These are phyloP conservation scores for Morus bassanus DNA, from an alignment of 2,797 vertebrate genomes.

Conservation along the genomic window DNA sequence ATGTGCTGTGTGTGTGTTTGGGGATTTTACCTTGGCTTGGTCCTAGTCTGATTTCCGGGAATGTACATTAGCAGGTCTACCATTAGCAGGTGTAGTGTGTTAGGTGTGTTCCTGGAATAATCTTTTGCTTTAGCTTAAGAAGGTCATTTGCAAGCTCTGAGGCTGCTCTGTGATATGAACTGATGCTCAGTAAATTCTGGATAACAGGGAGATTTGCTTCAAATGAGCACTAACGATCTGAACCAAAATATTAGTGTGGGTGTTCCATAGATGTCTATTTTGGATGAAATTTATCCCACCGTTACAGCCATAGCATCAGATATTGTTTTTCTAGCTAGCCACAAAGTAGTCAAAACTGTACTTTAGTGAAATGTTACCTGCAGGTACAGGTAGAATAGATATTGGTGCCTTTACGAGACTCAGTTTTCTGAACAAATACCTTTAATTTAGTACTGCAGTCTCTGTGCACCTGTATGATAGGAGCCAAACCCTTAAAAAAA, in stretches of 20 bases:
- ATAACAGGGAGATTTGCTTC: not conserved
- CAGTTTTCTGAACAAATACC: not conserved
- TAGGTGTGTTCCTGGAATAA: not conserved
- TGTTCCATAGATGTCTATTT: not conserved
- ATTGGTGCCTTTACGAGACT: not conserved
- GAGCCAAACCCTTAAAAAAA: not conserved
- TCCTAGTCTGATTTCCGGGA: not conserved
- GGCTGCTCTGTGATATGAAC: not conserved
- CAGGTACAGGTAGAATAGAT: not conserved
- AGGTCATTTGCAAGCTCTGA: not conserved
- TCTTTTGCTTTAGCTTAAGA: not conserved
- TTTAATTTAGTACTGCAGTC: not conserved
- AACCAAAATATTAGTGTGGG: not conserved
- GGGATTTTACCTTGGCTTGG: not conserved
- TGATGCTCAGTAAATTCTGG: not conserved
- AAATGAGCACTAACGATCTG: not conserved
- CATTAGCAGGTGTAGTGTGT: not conserved
- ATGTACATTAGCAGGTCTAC: fast-evolving
- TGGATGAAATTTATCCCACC: not conserved
- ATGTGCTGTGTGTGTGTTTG: not conserved
- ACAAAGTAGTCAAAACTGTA: not conserved
- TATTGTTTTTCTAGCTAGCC: not conserved
- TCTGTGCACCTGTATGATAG: not conserved
- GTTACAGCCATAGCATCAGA: not conserved
- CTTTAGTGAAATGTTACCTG: not conserved